Base-by-base conservation (phyloP, 35 echinoderm and acorn worm genomes). In the Diadema setosum region DNA sequence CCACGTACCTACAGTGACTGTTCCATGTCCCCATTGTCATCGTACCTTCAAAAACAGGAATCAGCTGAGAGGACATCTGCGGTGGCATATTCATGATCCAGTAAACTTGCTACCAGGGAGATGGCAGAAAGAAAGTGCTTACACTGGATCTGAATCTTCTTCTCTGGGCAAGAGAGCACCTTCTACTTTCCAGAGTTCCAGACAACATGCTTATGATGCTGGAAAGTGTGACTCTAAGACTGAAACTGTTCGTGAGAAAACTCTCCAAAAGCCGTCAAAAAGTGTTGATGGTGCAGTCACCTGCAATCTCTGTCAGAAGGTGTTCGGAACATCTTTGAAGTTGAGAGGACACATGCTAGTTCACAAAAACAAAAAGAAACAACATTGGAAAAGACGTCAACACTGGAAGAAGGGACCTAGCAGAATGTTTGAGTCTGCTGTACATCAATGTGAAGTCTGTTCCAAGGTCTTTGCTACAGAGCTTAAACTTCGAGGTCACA, bases 321-420 rank as follows among this genome's bases (percentile, higher is more conserved):
- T 42, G 73, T 78, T 78, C 40, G 5, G 73, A 44, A 42, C 73
- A 6, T 39, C 73, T 44, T 41, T 78, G n/a, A 78, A 44, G 73
- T 78, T 78, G 21, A 34, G 73, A 42, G 73, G 73, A 6, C 73
- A 78, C 37, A 78, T 78, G 73, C 39, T 78, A 41, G 73, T 78
- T 35, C 73, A 78, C 34, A 78, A 78, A 78, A 16, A 78, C 34
- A 78, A 78, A 78, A 16, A 41, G 36, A 78, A 78, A 41, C 73
- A 78, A 42, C 14, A 26, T 35, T 35, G 37, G 73, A 39, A 44
- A 36, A 78, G 37, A 39, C 39, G n/a, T 12, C 9, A 35, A 24
- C 25, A 78, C 33, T 78, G 73, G 73, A 78, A 41, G 73, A 78
- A 78, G 24, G 44, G 44, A 32, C 9, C 73, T n/a, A 42, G 73